Evolutionary conservation across 2,888 invertebrate genomes (phyloP), one percentile per base, ranked within the genome.

Genomic region (Drosophila imparisetae): DNA sequence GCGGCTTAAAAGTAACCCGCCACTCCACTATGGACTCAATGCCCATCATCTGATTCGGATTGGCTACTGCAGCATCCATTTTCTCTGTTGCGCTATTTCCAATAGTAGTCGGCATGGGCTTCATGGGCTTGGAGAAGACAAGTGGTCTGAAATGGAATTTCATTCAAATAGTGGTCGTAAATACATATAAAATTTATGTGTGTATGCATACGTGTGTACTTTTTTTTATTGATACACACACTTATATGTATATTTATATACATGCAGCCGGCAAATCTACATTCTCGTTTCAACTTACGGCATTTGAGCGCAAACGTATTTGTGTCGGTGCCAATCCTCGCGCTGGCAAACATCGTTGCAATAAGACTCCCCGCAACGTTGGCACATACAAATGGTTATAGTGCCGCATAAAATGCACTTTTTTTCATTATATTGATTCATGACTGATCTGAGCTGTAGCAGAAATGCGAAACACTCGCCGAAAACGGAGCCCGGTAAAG

Each of bases 321-420:
- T 78, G 29, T 81, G 81, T 2, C 21, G 21, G n/a, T 64, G 73
- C 86, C 86, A 89, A 67, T 89, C 88, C 21, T 29, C n/a, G 0
- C 38, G 34, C 40, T 89, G 85, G 49, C 86, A 86, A 0, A 24
- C n/a, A 0, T 21, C 55, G 40, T 29, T 64, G 64, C 86, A 89
- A 36, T 89, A 86, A 2, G 60, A 45, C 8, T 82, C 89, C 0
- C 21, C 54, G 40, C 86, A 86, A 2, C 87, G 80, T 36, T 80
- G 72, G 53, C 89, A 89, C 74, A 73, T 71, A 7, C 75, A 27
- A 1, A 0, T 0, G 1, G 73, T 10, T 0, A 6, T 0, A 7
- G 15, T 54, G 1, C 71, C 66, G 10, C 86, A 86, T 34, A 67
- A 10, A 2, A 21, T 40, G 21, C 85, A 89, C 2, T 18, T 38